Conservation (phyloP, 2,888 invertebrate genomes). For the Drosophila hamatofila region DNA sequence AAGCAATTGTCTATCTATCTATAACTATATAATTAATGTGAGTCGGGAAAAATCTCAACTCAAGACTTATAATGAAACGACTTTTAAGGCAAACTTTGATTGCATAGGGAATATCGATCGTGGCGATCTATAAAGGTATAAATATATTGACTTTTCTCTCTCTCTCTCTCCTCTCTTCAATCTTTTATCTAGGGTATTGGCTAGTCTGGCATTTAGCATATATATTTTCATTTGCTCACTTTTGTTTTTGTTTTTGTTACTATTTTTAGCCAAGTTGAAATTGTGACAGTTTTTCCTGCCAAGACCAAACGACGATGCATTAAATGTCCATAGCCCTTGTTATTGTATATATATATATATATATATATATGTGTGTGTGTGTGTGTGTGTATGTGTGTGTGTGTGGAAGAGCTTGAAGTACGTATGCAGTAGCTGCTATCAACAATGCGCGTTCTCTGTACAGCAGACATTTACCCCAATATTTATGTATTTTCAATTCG, state of each 20-base stretch:
- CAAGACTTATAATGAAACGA: too few species aligned
- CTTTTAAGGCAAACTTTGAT: background rate
- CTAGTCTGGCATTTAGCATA: slow-evolving; percentile 3
- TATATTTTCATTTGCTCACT: slow-evolving; percentile 4
- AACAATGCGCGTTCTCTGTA: slow-evolving; percentile 39
- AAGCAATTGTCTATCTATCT: background rate
- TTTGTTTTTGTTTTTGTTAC: slow-evolving; percentile 43
- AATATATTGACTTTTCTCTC: background rate
- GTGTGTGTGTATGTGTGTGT: background rate
- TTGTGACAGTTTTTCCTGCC: slow-evolving; percentile 75
- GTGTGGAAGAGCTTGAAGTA: slow-evolving; percentile 16
- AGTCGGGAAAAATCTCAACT: too few species aligned
- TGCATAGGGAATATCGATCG: background rate
- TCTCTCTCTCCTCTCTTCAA: background rate
- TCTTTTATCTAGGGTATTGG: slow-evolving; percentile 7
- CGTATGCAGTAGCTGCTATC: slow-evolving; percentile 38
- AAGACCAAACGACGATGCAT: slow-evolving; percentile 43
- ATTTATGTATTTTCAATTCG: slow-evolving; percentile 69
- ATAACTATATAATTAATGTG: too few species aligned
- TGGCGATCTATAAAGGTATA: background rate
- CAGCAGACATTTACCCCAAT: slow-evolving; percentile 34
- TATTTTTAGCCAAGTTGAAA: slow-evolving; percentile 76
- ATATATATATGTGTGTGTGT: too few species aligned
- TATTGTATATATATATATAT: too few species aligned
- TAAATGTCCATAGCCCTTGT: slow-evolving; percentile 40